Percentiles rank a stretch among this genome's conserved stretches.
Evolutionary conservation across 2,888 invertebrate genomes (phyloP).

Genomic region (Catocala nupta): DNA sequence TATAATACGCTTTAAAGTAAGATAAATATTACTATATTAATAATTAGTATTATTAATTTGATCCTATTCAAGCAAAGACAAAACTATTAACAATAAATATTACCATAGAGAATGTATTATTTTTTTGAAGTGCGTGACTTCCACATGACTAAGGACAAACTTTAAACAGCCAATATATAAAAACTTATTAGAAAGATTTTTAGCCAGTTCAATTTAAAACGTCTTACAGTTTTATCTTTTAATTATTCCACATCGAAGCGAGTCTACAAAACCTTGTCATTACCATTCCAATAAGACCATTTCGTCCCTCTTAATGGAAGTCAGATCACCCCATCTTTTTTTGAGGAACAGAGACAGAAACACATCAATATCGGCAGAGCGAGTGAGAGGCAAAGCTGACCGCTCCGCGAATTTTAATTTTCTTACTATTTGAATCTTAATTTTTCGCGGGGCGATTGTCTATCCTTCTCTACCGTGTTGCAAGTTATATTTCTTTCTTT

Average conservation of each 20-base stretch:
- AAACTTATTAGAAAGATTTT: constrained; percentile 1
- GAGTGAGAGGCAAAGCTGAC: constrained; percentile 72
- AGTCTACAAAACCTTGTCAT: constrained; percentile 64
- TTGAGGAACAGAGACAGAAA: constrained; percentile 53
- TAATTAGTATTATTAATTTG: no score
- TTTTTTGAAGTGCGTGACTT: no score
- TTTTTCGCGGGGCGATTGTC: constrained; percentile 80
- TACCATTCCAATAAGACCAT: constrained; percentile 71
- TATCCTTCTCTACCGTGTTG: constrained; percentile 59
- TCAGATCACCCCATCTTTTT: constrained; percentile 78
- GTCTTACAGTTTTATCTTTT: constrained; percentile 40
- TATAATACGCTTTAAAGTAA: no score
- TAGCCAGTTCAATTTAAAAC: constrained; percentile 31
- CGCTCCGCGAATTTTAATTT: constrained; percentile 87
- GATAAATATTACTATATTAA: no score
- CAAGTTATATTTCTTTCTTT: constrained; percentile 59
- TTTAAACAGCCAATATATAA: constrained; percentile 4
- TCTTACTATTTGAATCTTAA: constrained; percentile 87
- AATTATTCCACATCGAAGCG: constrained; percentile 48
- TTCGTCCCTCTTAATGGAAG: constrained; percentile 63
- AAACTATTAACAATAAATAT: no score
- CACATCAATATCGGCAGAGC: constrained; percentile 25
- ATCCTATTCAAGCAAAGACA: no score
- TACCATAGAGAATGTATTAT: no score
- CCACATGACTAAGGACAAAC: no score